Evolutionary conservation across 2,113 vertebrate species (phyloP).

Genomic region (Bufo bufo): DNA sequence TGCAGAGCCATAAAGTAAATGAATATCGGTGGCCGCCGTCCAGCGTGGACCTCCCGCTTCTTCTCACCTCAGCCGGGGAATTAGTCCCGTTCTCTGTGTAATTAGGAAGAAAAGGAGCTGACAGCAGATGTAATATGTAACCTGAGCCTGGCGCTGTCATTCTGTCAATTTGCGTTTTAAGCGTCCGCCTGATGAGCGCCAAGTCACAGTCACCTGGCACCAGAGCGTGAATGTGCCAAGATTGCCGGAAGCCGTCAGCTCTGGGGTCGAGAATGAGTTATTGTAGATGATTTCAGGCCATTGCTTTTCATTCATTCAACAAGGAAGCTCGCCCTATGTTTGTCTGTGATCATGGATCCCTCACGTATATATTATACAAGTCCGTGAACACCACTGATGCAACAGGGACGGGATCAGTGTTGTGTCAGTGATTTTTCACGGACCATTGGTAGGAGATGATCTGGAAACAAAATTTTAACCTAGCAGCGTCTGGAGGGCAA

Average conservation of each 20-base stretch:
- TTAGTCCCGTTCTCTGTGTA: background rate
- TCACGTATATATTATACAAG: no score
- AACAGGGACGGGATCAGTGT: no score
- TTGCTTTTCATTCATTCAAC: no score
- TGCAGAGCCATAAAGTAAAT: background rate
- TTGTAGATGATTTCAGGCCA: no score
- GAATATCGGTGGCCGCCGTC: background rate
- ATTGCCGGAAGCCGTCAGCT: background rate
- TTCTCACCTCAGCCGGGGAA: constrained; percentile 4
- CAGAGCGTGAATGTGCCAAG: background rate
- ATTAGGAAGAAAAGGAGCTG: constrained; percentile 26
- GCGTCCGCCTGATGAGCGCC: background rate
- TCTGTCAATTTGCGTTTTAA: constrained; percentile 24
- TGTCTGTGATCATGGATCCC: no score
- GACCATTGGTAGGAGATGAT: no score
- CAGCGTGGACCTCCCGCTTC: background rate
- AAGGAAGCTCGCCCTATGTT: no score
- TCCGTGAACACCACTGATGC: no score
- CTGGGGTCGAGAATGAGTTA: no score
- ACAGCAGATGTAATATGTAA: constrained; percentile 7
- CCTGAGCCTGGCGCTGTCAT: background rate
- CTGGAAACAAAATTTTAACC: no score
- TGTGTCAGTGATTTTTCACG: no score
- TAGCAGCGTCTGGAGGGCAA: no score
- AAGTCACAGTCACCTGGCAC: background rate